Conservation (phyloP, 2,797 vertebrate genomes). For the Lepus oiostolus region DNA sequence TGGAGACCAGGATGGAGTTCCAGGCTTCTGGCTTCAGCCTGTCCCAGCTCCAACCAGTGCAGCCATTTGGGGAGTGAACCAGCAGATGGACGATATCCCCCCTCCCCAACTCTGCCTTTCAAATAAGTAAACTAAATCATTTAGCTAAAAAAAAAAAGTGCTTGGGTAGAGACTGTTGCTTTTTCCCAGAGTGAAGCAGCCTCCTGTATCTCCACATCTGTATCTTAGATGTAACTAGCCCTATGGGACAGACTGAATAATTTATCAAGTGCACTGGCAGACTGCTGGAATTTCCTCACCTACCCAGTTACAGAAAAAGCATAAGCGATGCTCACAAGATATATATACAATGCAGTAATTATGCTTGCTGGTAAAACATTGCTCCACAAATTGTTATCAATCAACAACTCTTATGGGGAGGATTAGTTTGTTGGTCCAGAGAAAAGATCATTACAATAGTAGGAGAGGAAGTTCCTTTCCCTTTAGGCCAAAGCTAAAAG, state of each 20-base stretch:
- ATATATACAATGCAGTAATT: neutral
- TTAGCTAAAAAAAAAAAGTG: too few species aligned
- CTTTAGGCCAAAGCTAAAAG: neutral
- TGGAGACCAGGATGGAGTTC: too few species aligned
- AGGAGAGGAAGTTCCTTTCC: neutral
- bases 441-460: neutral
- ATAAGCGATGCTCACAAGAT: neutral
- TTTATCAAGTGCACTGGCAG: neutral
- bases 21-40: too few species aligned
- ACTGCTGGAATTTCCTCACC: neutral
- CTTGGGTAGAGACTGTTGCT: neutral
- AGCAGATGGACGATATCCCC: too few species aligned
- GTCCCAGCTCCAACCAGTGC: too few species aligned
- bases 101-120: too few species aligned
- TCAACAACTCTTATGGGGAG: neutral
- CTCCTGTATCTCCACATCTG: neutral
- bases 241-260: neutral
- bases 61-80: too few species aligned
- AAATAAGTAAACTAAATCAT: too few species aligned
- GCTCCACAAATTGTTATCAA: neutral
- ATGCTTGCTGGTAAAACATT: neutral
- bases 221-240: neutral
- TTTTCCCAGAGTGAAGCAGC: neutral
- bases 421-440: neutral
- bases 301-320: neutral